Percentiles rank a stretch among this genome's conserved stretches.
Evolutionary conservation across 2,113 vertebrate species (phyloP).

Genomic region (Peromyscus polionotus): DNA sequence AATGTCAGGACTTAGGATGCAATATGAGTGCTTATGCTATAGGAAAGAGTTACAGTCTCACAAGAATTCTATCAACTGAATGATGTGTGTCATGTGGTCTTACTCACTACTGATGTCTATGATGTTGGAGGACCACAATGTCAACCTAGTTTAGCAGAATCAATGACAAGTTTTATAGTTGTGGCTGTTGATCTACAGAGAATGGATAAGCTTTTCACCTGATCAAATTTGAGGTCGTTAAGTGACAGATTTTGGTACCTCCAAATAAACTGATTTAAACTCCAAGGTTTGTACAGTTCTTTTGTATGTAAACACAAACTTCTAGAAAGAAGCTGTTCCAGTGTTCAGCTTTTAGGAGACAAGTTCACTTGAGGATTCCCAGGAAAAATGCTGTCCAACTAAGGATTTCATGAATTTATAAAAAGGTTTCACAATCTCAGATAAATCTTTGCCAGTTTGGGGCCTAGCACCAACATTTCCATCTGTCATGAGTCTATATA

Average conservation of each 20-base stretch:
- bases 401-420: neutral
- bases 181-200: neutral
- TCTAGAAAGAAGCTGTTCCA: neutral
- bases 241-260: neutral
- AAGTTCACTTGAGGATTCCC: neutral
- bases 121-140: neutral
- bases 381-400: neutral
- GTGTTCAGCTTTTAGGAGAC: neutral
- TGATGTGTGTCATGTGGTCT: neutral
- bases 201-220: neutral
- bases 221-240: neutral
- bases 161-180: neutral
- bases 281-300: neutral
- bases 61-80: neutral
- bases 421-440: neutral
- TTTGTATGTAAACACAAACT: neutral
- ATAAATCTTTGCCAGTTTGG: neutral
- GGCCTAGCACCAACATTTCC: neutral
- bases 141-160: neutral
- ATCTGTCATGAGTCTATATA: neutral
- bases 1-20: neutral
- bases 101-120: neutral
- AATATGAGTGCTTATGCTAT: neutral
- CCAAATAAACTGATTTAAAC: neutral
- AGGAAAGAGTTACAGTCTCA: neutral